Evolutionary conservation across 2,797 vertebrate species (phyloP).

Genomic region (Anas acuta): DNA sequence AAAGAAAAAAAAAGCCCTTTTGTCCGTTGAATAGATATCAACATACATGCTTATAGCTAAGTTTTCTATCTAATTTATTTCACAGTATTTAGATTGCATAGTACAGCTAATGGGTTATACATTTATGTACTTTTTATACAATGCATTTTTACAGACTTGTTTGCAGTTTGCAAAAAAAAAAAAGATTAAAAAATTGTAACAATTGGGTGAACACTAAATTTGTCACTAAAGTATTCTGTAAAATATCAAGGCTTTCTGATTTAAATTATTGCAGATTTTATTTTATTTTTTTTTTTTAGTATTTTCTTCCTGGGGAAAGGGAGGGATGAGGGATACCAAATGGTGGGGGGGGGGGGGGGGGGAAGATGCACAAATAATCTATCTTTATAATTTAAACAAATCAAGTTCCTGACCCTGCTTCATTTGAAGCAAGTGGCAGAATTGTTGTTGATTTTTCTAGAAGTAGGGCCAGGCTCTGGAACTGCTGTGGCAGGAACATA

Average conservation of each 20-base stretch:
- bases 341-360: background rate
- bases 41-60: conserved; percentile 85
- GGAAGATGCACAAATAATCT: conserved; percentile 29
- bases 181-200: background rate
- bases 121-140: conserved; percentile 76
- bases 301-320: conserved; percentile 22
- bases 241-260: conserved; percentile 74
- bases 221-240: conserved; percentile 66
- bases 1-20: conserved; percentile 63
- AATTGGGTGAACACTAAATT: conserved; percentile 67
- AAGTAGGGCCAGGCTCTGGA: background rate
- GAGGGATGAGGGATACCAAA: conserved; percentile 14
- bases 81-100: conserved; percentile 82
- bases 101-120: conserved; percentile 73
- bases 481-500: background rate
- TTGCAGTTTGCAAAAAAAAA: conserved; percentile 71
- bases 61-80: conserved; percentile 93
- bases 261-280: conserved; percentile 58
- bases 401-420: background rate
- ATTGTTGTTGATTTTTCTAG: background rate
- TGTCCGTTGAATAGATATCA: conserved; percentile 87
- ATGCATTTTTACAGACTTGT: conserved; percentile 71
- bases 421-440: conserved; percentile 1
- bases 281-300: background rate
- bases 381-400: conserved; percentile 42